Evolutionary conservation across 2,797 vertebrate species (phyloP).

Genomic region (Poeciliopsis presidionis): DNA sequence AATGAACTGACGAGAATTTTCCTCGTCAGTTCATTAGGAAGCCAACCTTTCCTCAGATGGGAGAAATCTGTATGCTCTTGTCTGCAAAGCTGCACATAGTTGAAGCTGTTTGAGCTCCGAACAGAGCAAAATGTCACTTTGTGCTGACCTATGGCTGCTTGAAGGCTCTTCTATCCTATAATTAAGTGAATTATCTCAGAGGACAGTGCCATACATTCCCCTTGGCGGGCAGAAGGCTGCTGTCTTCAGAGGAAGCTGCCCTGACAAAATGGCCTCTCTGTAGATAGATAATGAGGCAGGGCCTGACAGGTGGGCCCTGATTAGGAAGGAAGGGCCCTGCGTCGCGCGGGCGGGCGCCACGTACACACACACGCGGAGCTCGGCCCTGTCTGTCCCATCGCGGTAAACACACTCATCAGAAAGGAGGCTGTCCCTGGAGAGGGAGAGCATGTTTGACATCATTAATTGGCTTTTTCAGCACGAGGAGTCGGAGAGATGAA

Average conservation of each 20-base stretch:
- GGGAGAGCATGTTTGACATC: slow-evolving; percentile 99
- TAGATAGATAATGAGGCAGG: slow-evolving; percentile 90
- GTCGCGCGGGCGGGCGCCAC: slow-evolving; percentile 35
- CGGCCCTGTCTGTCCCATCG: slow-evolving; percentile 80
- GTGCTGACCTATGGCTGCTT: slow-evolving; percentile 63
- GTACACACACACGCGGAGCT: slow-evolving; percentile 16
- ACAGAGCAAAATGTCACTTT: slow-evolving; percentile 49
- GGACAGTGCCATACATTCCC: slow-evolving; percentile 82
- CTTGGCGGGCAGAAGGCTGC: slow-evolving; percentile 51
- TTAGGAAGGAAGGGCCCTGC: slow-evolving; percentile 80
- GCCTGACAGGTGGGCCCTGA: slow-evolving; percentile 95
- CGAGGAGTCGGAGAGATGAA: slow-evolving; percentile 99
- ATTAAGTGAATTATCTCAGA: slow-evolving; percentile 94
- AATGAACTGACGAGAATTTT: no score
- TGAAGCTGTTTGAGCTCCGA: slow-evolving; percentile 31
- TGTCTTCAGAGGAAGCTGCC: slow-evolving; percentile 67
- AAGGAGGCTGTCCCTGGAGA: slow-evolving; percentile 85
- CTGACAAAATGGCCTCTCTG: slow-evolving; percentile 90
- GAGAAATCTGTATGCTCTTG: slow-evolving; percentile 48
- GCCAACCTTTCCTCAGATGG: slow-evolving; percentile 55
- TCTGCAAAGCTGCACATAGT: slow-evolving; percentile 17
- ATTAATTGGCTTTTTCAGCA: slow-evolving; percentile 99
- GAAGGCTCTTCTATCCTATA: slow-evolving; percentile 80
- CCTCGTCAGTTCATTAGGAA: slow-evolving; percentile 58
- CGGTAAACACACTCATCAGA: slow-evolving; percentile 99